Evolutionary conservation across 2,797 vertebrate genomes (phyloP), one percentile per base, ranked within the genome.

Genomic region (Diplodus puntazzo): DNA sequence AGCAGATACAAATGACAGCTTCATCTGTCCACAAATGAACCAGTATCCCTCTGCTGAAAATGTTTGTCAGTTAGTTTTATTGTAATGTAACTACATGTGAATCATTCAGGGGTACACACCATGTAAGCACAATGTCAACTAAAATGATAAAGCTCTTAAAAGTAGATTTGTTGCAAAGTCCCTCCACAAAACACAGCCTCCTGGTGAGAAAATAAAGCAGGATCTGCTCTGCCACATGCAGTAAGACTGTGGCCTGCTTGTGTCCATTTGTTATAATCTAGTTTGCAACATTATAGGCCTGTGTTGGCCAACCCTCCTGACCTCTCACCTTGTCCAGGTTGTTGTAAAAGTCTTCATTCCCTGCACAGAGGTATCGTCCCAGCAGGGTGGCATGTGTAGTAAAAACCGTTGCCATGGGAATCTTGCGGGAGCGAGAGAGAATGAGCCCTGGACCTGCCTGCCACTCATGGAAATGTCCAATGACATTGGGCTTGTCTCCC

Each of bases 281-380:
- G 10, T 48, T 11, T 70, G 23, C 1, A 45, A 1, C 20, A 21
- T 6, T 30, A 5, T 52, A 17, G 34, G 21, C 13, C 27, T 49
- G 11, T 21, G 3, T 60, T 45, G 20, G 2, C 10, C 1, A 21
- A 16, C 50, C 14, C 39, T 48, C 11, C 42, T 21, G 23, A 48
- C 12, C 43, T 39, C 76, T 83, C 49, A 99, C 98, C 94, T 97
- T 97, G 64, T 97, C 96, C 21, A 99, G 95, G 68, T 96, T 97
- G 92, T 99, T 99, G 93, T 99, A 99, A 84, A 99, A 99, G 90
- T 99, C 98, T 0, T 92, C 95, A n/a, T 95, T 99, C 55, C 97
- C 98, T 8, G 98, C 98, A 69, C 98, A 99, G 43, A 99, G 93
- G 84, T 99, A 97, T 34, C 98, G 94, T 43, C 98, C 98, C 69